Base-by-base conservation (phyloP, 1,140 invertebrate species). In the Drosophila sucinea region DNA sequence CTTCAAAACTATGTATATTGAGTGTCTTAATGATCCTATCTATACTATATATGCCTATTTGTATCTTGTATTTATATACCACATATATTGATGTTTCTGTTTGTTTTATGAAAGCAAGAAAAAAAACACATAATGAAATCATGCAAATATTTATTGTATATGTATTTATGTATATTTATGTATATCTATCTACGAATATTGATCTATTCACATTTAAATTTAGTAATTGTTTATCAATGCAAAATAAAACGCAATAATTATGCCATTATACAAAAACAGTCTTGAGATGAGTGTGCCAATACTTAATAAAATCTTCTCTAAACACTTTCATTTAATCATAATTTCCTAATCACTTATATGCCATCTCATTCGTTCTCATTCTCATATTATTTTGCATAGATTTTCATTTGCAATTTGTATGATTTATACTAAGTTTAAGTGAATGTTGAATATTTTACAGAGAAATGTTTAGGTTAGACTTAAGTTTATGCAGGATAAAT, bases 1-100 rank as follows among this genome's bases (percentile, higher is more conserved):
- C 76, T 86, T 86, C 67, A 77, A 66, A 60, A 63, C 57, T 61
- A 51, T 51, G 32, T 73, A 67, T 58, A 65, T 63, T 67, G 65
- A 77, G 79, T 85, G 82, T 86, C 81, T 85, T 85, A 77, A 40
- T 63, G 44, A 51, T 17, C 17, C 17, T 17, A 33, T 62, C 27
- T 67, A 38, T 44, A 66, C 56, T 44, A 63, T 47, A 63, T 35
- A 17, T 44, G 3, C 32, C n/a, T 71, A 54, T 27, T 25, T 29
- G 25, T 61, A 32, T 51, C 25, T 60, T 17, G 17, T 17, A 17
- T 17, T 17, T 17, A 17, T 17, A 17, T 17, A 17, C 17, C 17
- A 17, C 17, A 35, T 60, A 33, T 67, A 27, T 25, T 1, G 25
- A 55, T 55, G 27, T 55, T 55, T 11, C 17, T 17, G 29, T 55